Evolutionary conservation across 2,797 vertebrate genomes (phyloP).

Genomic region (Rhynchonycteris naso): DNA sequence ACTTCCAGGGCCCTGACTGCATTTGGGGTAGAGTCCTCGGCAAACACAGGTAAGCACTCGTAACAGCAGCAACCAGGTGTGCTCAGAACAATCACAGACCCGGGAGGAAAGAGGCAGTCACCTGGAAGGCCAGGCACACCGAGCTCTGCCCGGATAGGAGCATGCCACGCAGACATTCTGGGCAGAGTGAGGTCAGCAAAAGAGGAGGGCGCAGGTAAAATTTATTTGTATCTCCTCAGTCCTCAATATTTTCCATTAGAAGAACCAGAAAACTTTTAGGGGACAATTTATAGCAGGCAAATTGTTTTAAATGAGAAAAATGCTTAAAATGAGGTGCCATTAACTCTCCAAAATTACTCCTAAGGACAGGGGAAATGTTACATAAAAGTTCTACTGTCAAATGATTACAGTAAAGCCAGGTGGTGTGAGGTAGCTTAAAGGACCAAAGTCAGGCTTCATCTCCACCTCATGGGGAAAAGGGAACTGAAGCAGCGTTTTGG

Average conservation of each 20-base stretch:
- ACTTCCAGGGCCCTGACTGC: not conserved
- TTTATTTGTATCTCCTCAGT: not conserved
- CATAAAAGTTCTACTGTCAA: not conserved
- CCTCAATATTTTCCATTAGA: not conserved
- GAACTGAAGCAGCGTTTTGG: rapidly evolving
- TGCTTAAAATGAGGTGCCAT: not conserved
- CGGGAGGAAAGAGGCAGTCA: not conserved
- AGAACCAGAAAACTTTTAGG: not conserved
- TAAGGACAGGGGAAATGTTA: not conserved
- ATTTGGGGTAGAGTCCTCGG: not conserved
- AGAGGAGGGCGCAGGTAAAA: not conserved
- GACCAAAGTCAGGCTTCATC: no score
- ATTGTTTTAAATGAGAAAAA: not conserved
- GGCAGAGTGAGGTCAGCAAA: no score
- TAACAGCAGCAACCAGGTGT: not conserved
- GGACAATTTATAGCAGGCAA: not conserved
- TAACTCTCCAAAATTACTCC: not conserved
- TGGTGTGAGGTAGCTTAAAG: not conserved
- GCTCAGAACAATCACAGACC: not conserved
- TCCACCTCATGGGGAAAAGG: not conserved
- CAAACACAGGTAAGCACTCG: not conserved
- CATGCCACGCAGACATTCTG: no score
- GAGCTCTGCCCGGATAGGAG: not conserved
- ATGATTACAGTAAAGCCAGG: not conserved
- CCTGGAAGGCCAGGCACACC: not conserved